These are phyloP conservation scores for Zeugodacus cucurbitae DNA, from an alignment of 1,140 invertebrate genomes.

Conservation along the genomic window DNA sequence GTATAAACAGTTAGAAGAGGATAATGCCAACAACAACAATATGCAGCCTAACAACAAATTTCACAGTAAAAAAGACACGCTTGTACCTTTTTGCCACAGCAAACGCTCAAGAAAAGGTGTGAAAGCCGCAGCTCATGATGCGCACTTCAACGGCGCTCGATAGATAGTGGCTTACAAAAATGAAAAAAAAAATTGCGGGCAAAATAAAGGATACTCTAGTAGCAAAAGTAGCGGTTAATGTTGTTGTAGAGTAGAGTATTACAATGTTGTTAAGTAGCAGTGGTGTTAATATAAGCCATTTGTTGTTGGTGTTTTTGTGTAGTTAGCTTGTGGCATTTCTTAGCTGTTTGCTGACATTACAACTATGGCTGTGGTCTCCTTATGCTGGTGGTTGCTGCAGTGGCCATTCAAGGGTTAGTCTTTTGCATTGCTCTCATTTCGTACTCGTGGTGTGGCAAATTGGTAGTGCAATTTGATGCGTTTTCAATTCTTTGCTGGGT, in stretches of 20 bases:
- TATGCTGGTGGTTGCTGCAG: not conserved
- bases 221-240: constrained; percentile 23
- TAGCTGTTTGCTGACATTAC: constrained; percentile 5
- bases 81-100: not conserved
- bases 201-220: constrained; percentile 19
- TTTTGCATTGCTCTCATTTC: not conserved
- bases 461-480: too few species aligned
- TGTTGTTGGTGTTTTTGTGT: constrained; percentile 12
- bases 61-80: not conserved
- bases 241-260: not conserved
- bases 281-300: not conserved
- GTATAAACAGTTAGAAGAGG: not conserved
- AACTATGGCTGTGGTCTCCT: not conserved
- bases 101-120: not conserved
- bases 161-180: not conserved
- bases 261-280: not conserved
- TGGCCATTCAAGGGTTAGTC: not conserved
- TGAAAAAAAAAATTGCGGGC: not conserved
- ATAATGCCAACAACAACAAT: not conserved
- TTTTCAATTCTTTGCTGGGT: too few species aligned
- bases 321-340: constrained; percentile 19
- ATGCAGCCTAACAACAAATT: not conserved
- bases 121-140: not conserved
- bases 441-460: not conserved
- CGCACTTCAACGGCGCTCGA: not conserved